Conservation (phyloP, 2,888 invertebrate species). For the Euphydryas editha region DNA sequence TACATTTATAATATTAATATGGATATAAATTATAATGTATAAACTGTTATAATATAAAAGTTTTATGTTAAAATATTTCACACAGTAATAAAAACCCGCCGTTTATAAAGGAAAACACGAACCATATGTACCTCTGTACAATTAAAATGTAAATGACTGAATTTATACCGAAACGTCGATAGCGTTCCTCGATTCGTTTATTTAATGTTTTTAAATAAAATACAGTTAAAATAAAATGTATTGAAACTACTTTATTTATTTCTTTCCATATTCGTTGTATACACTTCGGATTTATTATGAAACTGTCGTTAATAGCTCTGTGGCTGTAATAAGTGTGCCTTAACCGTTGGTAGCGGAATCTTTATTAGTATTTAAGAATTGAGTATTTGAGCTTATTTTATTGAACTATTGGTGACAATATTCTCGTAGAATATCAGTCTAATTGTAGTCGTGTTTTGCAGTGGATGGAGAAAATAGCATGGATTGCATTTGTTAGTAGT, state of each 20-base stretch:
- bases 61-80: background rate
- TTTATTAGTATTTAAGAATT: too few species aligned
- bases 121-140: background rate
- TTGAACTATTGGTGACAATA: too few species aligned
- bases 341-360: too few species aligned
- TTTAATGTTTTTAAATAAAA: background rate
- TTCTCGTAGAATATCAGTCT: too few species aligned
- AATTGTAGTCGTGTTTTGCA: too few species aligned
- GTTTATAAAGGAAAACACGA: background rate
- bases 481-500: too few species aligned
- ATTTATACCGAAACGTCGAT: background rate
- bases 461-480: too few species aligned
- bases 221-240: background rate
- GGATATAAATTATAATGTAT: background rate
- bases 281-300: background rate
- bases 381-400: too few species aligned
- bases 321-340: too few species aligned
- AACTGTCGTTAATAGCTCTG: background rate
- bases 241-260: background rate
- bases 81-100: background rate
- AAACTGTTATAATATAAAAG: background rate
- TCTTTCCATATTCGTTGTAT: background rate
- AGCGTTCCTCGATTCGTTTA: background rate
- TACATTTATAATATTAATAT: too few species aligned
- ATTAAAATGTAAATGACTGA: constrained; percentile 3